Evolutionary conservation across 1,140 invertebrate genomes (phyloP), one percentile per base, ranked within the genome.

Genomic region (Sitodiplosis mosellana): DNA sequence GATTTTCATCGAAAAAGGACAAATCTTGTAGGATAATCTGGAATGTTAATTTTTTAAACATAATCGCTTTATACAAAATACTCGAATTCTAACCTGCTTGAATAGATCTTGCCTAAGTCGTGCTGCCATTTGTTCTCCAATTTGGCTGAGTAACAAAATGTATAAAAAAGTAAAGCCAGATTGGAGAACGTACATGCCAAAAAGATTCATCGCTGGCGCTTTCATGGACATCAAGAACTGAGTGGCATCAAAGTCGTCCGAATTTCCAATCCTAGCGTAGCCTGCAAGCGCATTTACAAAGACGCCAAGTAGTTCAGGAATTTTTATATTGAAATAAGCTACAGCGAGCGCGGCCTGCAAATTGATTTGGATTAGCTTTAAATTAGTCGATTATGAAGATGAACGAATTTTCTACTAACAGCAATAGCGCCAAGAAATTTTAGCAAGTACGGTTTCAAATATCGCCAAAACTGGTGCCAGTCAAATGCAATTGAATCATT

Each of bases 11-110:
- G 71, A 90, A 96, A 65, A 95, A 96, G 20, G 76, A 68, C 55
- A 95, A 81, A 57, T 95, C 89, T 66, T 94, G 88, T 52, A 76
- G 69, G 6, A 96, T 67, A 48, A 95, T 78, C 7, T n/a, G n/a
- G n/a, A n/a, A n/a, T n/a, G n/a, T n/a, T n/a, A n/a, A n/a, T n/a
- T n/a, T n/a, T n/a, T n/a, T n/a, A n/a, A n/a, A n/a, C n/a, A n/a
- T n/a, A n/a, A n/a, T n/a, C n/a, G n/a, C n/a, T n/a, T n/a, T n/a
- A n/a, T n/a, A n/a, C n/a, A n/a, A n/a, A n/a, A n/a, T n/a, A n/a
- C n/a, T n/a, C n/a, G n/a, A n/a, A n/a, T n/a, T n/a, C n/a, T n/a
- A n/a, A n/a, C n/a, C n/a, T 85, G 81, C 40, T 74, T 64, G 71
- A 95, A 95, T 7, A 96, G 68, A 59, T 83, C 75, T 51, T 77